phyloP scores from a whole-genome alignment of 2,113 vertebrate species.

The Amia ocellicauda region DNA sequence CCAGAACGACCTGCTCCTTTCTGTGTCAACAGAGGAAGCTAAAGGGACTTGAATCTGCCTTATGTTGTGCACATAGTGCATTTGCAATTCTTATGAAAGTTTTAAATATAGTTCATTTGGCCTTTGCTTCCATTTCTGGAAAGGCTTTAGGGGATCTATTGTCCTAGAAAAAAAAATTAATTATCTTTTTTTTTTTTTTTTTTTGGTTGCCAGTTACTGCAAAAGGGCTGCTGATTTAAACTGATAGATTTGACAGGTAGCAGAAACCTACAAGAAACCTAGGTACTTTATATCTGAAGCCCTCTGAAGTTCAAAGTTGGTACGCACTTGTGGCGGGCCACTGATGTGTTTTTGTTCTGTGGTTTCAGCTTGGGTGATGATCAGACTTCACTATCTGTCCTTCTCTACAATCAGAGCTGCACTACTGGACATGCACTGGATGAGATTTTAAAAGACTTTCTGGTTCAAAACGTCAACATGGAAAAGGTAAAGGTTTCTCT shows the following conservation, averaged over 20 bases:
- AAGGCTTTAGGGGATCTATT: slow-evolving; percentile 69
- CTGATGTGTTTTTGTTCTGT: slow-evolving; percentile 38
- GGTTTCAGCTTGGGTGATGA: slow-evolving; percentile 29
- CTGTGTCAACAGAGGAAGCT: slow-evolving; percentile 45
- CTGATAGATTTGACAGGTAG: background rate
- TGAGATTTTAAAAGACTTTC: slow-evolving; percentile 15
- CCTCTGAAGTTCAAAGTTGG: too few relatives aligned
- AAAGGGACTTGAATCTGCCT: slow-evolving; percentile 33
- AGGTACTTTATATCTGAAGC: too few relatives aligned
- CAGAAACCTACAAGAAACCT: too few relatives aligned
- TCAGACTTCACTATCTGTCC: slow-evolving; percentile 36
- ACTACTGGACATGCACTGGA: slow-evolving; percentile 23
- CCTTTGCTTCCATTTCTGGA: slow-evolving; percentile 61
- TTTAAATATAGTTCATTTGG: slow-evolving; percentile 65
- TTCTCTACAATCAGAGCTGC: slow-evolving; percentile 37
- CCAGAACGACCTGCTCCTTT: slow-evolving; percentile 57
- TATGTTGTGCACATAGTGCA: slow-evolving; percentile 22
- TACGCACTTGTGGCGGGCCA: too few relatives aligned
- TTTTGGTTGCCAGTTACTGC: background rate
- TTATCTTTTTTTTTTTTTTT: slow-evolving; percentile 14
- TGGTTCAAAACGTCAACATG: slow-evolving; percentile 47
- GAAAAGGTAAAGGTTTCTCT: slow-evolving; percentile 62
- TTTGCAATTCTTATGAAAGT: slow-evolving; percentile 37
- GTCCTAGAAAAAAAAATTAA: slow-evolving; percentile 62
- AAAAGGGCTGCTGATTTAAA: slow-evolving; percentile 30